Base-by-base conservation (phyloP, 1,140 invertebrate species). In the Drusus annulatus region DNA sequence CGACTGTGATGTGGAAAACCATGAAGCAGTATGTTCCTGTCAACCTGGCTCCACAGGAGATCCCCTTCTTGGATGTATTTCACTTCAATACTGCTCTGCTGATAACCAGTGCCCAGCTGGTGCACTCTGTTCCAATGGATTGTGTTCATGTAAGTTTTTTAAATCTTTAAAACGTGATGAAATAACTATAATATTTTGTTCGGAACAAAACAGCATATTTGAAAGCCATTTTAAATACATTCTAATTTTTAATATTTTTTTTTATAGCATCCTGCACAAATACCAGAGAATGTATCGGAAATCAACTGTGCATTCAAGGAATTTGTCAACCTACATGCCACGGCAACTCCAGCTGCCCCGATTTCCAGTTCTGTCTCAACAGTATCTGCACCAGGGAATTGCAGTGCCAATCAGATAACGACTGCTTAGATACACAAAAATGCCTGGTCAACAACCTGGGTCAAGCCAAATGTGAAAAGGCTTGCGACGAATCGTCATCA, bases 321-420 rank as follows among this genome's bases (percentile, higher is more conserved):
- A 91, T 94, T 13, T 96, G 96, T 84, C 93, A 95, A 84, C 91
- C 94, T n/a, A 95, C 93, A 2, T 97, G 96, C 84, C 92, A 93
- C 81, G 88, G 90, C 0, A 96, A 96, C 84, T 87, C 90, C 0
- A 95, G 93, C 1, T 97, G 96, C 85, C 94, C 95, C 0, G 93
- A 95, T 62, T 94, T 93, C 84, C 95, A 96, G 86, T 95, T 92
- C 83, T 97, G 96, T 84, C 90, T 91, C 68, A 95, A 96, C 84
- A 95, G 92, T 84, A 94, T 97, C 78, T 97, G 96, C 84, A 93
- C 92, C 19, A 94, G 95, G 90, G 94, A 96, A 89, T 86, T 94
- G 6, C 92, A 93, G 81, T 97, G 96, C 84, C 88, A 89, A 51
- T 87, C 88, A 1, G 92, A 96, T 84, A 86, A 90, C 1, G 94